These are phyloP conservation scores for Tetanocera ferruginea DNA, from an alignment of 2,888 invertebrate species.

Conservation along the genomic window DNA sequence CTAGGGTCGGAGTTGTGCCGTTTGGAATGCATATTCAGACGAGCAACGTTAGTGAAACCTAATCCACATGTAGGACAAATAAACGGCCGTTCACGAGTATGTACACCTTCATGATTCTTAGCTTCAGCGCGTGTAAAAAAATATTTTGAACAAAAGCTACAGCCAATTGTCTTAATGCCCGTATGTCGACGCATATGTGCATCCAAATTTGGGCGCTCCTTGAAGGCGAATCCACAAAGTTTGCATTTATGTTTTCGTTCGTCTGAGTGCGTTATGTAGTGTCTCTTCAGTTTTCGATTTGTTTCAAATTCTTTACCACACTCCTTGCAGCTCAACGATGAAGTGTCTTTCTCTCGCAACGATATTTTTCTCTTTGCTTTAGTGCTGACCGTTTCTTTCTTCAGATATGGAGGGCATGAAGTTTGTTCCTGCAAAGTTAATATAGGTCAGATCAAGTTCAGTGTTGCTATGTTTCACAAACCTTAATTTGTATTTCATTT, in stretches of 20 bases:
- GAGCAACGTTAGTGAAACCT: constrained; percentile 66
- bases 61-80: constrained; percentile 74
- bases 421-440: constrained; percentile 73
- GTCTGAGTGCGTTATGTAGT: background rate
- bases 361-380: constrained; percentile 6
- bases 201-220: background rate
- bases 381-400: constrained; percentile 53
- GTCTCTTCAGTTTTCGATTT: background rate
- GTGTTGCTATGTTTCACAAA: constrained; percentile 73
- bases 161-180: background rate
- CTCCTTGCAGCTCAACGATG: constrained; percentile 15
- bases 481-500: constrained; percentile 56
- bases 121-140: constrained; percentile 34
- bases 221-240: constrained; percentile 19
- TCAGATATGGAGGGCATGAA: constrained; percentile 72
- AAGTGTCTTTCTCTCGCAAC: background rate
- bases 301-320: background rate
- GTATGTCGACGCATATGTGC: constrained; percentile 9
- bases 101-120: constrained; percentile 64
- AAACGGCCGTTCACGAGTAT: constrained; percentile 72
- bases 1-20: background rate
- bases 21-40: background rate
- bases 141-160: constrained; percentile 28
- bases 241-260: constrained; percentile 12
- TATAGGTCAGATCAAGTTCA: constrained; percentile 73